A percentile compares a stretch with the other conserved stretches of the same genome.
Conservation (phyloP, 2,113 vertebrate genomes). For the Mungos mungo region DNA sequence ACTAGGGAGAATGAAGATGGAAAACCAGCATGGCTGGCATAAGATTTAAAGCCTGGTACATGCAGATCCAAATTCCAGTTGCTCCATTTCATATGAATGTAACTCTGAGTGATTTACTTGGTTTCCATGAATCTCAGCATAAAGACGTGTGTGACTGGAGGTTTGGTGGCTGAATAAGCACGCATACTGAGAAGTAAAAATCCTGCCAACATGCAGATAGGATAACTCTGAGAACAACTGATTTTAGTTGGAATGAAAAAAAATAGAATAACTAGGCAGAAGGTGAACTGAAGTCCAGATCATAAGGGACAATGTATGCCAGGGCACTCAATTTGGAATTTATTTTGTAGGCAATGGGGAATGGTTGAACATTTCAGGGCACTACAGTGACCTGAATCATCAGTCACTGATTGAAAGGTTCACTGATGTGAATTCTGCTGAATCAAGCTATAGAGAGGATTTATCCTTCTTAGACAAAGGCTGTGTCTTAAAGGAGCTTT, state of each 20-base stretch:
- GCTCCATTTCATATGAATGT: neutral
- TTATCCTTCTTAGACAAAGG: neutral
- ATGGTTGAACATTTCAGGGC: neutral
- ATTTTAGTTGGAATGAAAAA: neutral
- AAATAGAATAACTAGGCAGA: neutral
- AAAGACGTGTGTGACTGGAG: neutral
- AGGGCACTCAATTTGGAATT: neutral
- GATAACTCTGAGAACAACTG: neutral
- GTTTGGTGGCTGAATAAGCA: neutral
- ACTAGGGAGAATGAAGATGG: neutral
- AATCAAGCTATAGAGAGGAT: neutral
- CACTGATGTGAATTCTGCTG: neutral
- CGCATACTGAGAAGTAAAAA: neutral
- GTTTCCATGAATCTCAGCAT: neutral
- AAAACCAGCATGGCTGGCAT: neutral
- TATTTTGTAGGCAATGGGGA: neutral
- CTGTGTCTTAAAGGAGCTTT: slow-evolving; percentile 10
- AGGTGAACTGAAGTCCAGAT: neutral
- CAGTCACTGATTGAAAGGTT: neutral
- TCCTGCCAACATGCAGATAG: neutral
- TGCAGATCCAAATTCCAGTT: neutral
- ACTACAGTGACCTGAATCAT: neutral
- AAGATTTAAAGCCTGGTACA: neutral
- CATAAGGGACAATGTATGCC: neutral
- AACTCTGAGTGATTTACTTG: neutral